A percentile compares a stretch with the other conserved stretches of the same genome.
Conservation (phyloP, 2,888 invertebrate genomes). For the Dicyrtoma fusca region DNA sequence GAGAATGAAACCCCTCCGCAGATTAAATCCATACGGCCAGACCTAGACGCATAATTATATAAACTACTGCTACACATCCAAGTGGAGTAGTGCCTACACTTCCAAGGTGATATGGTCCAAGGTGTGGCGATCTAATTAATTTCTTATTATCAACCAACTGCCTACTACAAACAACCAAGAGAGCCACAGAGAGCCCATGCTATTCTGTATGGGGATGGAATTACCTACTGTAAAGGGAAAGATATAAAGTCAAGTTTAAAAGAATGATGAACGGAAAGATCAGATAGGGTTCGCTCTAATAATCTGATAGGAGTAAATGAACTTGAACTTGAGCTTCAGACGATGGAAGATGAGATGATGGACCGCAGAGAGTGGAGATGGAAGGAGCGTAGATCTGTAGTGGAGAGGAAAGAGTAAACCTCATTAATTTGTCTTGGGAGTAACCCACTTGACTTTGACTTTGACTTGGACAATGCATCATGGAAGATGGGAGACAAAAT, state of each 20-base stretch:
- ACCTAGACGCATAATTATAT: no score
- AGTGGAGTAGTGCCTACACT: no score
- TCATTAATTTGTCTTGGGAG: constrained; percentile 30
- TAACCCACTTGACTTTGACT: not conserved
- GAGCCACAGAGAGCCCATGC: no score
- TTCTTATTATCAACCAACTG: constrained; percentile 30
- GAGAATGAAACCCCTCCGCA: no score
- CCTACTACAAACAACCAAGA: not conserved
- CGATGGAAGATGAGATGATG: not conserved
- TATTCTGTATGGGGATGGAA: no score
- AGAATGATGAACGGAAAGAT: not conserved
- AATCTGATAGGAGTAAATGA: constrained; percentile 33
- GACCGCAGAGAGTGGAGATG: not conserved
- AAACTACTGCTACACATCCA: no score
- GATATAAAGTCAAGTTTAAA: not conserved
- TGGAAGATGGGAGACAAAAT: not conserved
- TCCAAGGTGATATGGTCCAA: not conserved
- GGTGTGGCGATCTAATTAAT: constrained; percentile 37
- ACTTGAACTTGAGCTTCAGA: constrained; percentile 27
- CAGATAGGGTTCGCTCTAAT: not conserved
- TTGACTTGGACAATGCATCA: not conserved
- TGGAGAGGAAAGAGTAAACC: not conserved
- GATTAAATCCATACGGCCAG: no score
- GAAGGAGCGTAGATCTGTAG: not conserved
- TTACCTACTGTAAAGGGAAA: no score